Base-by-base conservation (phyloP, 2,888 invertebrate species). In the Limnephilus rhombicus region DNA sequence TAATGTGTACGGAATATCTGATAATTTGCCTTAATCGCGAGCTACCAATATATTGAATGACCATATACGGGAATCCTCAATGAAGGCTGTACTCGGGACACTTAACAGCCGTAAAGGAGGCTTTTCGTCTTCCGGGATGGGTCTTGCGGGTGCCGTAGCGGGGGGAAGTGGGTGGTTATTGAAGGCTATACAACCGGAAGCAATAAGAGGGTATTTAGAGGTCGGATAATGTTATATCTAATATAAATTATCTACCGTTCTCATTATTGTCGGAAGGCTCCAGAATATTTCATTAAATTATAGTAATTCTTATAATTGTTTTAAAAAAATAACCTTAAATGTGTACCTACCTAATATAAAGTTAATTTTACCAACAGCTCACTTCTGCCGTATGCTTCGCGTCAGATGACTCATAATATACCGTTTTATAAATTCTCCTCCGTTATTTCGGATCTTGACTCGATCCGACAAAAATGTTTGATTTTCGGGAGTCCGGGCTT, bases 51-150 rank as follows among this genome's bases (percentile, higher is more conserved):
- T 31, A 18, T 29, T 29, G 82, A 82, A 82, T 31, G 82, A 82
- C 31, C 9, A 34, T 31, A 82, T 82, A 29, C 2, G 34, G 82
- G 13, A 15, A 9, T 45, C 34, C 34, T 31, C 31, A 82, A 82
- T 82, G 29, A 18, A 82, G 31, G 29, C 82, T 31, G 1, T 31
- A 82, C 9, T 81, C 4, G 5, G 13, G 34, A 82, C 82, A 82
- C 82, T 82, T 82, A 31, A 82, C 15, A 31, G 82, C 82, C 82
- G 34, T 82, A 31, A 82, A 82, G 31, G 82, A 82, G 34, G 82
- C 31, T 18, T 82, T 82, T 82, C 31, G 31, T 29, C 34, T 34
- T 82, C 24, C 34, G 13, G 34, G 82, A 82, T 82, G 5, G 82
- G 82, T 5, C 82, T 29, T 29, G 82, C 34, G 82, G 82, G 82